These are phyloP conservation scores for Euleptes europaea DNA, from an alignment of 2,113 vertebrate genomes.

Conservation along the genomic window DNA sequence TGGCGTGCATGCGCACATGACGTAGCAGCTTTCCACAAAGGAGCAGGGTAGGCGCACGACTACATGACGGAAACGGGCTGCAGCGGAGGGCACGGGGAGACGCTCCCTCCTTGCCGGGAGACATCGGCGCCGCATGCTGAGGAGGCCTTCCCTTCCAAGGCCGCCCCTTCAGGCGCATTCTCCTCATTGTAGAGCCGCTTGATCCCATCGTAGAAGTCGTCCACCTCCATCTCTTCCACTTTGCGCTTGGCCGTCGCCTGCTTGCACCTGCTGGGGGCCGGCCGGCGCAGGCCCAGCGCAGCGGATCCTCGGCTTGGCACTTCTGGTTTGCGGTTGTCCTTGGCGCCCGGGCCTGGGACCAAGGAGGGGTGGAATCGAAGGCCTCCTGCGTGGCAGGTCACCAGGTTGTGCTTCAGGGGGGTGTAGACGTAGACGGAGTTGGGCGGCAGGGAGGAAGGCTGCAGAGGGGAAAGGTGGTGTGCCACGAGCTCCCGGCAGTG, in stretches of 20 bases:
- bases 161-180: slow-evolving; percentile 70
- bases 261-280: slow-evolving; percentile 77
- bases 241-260: slow-evolving; percentile 90
- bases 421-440: slow-evolving; percentile 98
- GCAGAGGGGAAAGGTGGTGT: slow-evolving; percentile 86
- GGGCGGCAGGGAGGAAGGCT: slow-evolving; percentile 87
- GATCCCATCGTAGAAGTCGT: slow-evolving; percentile 95
- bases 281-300: slow-evolving; percentile 68
- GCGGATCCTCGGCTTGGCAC: slow-evolving; percentile 71
- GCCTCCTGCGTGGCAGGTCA: slow-evolving; percentile 76
- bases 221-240: slow-evolving; percentile 97
- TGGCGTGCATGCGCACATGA: background rate
- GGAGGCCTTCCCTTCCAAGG: slow-evolving; percentile 65
- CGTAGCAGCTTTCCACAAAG: slow-evolving; percentile 2
- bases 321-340: slow-evolving; percentile 79
- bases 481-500: slow-evolving; percentile 91
- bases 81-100: slow-evolving; percentile 90
- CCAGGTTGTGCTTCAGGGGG: slow-evolving; percentile 83
- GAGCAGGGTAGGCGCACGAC: slow-evolving; percentile 1
- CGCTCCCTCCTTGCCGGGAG: slow-evolving; percentile 78
- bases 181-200: slow-evolving; percentile 97
- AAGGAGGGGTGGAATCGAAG: slow-evolving; percentile 72
- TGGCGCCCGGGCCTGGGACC: slow-evolving; percentile 74
- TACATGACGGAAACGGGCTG: slow-evolving; percentile 88
- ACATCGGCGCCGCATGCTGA: slow-evolving; percentile 70